Evolutionary conservation across 2,888 invertebrate species (phyloP).

Genomic region (Caradrina kadenii): DNA sequence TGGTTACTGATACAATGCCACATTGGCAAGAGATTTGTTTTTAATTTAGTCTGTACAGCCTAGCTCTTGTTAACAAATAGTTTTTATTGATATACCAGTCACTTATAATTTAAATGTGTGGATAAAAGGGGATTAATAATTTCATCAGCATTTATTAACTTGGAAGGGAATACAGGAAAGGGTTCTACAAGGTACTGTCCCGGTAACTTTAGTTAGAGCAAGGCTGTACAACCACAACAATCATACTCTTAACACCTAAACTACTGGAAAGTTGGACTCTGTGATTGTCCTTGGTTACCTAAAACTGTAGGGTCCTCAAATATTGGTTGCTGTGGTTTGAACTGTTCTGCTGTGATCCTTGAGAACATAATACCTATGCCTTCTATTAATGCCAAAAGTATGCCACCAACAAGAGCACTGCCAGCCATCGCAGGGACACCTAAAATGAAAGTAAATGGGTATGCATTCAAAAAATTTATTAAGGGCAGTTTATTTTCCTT

Average conservation of each 20-base stretch:
- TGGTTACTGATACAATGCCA: constrained; percentile 44
- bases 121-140: neutral
- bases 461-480: neutral
- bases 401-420: constrained; percentile 98
- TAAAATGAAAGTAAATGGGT: constrained; percentile 72
- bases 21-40: constrained; percentile 56
- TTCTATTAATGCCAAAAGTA: constrained; percentile 98
- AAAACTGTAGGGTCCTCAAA: constrained; percentile 94
- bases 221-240: constrained; percentile 67
- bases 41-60: constrained; percentile 53
- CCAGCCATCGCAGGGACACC: constrained; percentile 97
- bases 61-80: constrained; percentile 2
- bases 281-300: constrained; percentile 87
- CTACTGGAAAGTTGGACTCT: constrained; percentile 81
- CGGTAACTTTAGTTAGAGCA: neutral
- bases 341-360: constrained; percentile 97
- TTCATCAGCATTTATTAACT: neutral
- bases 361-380: constrained; percentile 99
- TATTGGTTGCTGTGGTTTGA: constrained; percentile 95
- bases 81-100: neutral
- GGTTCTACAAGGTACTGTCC: constrained; percentile 1
- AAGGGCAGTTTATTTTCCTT: neutral
- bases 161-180: neutral
- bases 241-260: constrained; percentile 58
- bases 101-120: constrained; percentile 16